Percentiles rank a stretch among this genome's conserved stretches.
phyloP scores from a whole-genome alignment of 2,113 vertebrate species.

The Zapornia atra region DNA sequence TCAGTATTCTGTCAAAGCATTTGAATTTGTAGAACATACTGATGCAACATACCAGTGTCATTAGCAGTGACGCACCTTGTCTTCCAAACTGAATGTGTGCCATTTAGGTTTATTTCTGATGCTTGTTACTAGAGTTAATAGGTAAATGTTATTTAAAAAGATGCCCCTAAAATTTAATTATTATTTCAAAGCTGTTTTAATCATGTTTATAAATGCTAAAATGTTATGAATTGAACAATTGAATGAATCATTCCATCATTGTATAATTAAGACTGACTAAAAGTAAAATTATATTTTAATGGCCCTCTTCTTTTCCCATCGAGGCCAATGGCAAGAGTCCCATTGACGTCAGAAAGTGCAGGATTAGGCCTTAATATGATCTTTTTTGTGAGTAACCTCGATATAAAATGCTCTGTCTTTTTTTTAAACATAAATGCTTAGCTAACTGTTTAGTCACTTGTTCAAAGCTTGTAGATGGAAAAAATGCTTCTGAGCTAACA shows the following conservation, averaged over 20 bases:
- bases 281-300: conserved; percentile 69
- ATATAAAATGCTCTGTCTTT: background rate
- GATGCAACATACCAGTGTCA: background rate
- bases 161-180: conserved; percentile 47
- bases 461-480: background rate
- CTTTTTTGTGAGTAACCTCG: conserved; percentile 21
- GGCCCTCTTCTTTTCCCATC: background rate
- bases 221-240: conserved; percentile 59
- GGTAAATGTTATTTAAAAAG: conserved; percentile 50
- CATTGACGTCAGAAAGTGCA: conserved; percentile 59
- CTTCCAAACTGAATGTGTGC: background rate
- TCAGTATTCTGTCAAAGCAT: background rate
- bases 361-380: conserved; percentile 49
- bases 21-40: background rate
- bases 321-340: background rate
- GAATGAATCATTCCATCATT: conserved; percentile 59
- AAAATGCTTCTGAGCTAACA: background rate
- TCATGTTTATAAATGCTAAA: conserved; percentile 58
- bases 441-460: background rate
- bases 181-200: conserved; percentile 54
- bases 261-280: conserved; percentile 59
- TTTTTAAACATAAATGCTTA: background rate
- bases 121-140: conserved; percentile 38
- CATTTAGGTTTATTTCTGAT: conserved; percentile 41
- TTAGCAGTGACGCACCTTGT: conserved; percentile 6